These are phyloP conservation scores for Apogon hyalosoma DNA, from an alignment of 2,797 vertebrate species.

Conservation along the genomic window DNA sequence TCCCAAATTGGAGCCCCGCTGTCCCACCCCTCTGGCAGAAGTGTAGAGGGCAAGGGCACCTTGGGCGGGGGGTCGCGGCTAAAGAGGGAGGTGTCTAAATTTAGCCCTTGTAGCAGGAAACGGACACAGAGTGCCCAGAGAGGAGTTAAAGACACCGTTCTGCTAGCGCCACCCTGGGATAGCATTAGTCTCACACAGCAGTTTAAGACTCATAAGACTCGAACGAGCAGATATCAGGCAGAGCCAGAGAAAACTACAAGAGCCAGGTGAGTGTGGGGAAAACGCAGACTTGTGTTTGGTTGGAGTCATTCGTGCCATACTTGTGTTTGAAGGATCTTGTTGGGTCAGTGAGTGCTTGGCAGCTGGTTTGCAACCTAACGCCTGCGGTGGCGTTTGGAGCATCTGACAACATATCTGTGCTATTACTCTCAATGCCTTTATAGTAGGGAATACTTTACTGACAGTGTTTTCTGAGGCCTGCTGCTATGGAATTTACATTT, in stretches of 20 bases:
- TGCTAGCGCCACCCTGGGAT: constrained; percentile 71
- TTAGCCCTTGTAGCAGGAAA: constrained; percentile 66
- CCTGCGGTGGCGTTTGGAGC: constrained; percentile 49
- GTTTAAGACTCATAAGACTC: constrained; percentile 33
- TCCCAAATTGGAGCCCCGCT: constrained; percentile 36
- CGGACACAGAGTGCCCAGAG: constrained; percentile 37
- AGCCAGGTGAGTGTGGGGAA: constrained; percentile 66
- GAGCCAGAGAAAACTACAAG: constrained; percentile 43
- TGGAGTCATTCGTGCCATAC: constrained; percentile 20
- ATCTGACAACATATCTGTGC: constrained; percentile 50
- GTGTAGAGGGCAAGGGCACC: constrained; percentile 68
- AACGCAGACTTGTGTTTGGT: constrained; percentile 3
- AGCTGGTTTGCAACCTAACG: constrained; percentile 75
- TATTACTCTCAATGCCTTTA: constrained; percentile 41
- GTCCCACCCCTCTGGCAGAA: constrained; percentile 42
- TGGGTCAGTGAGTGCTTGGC: constrained; percentile 54
- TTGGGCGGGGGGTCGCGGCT: constrained; percentile 43
- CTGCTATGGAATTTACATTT: constrained; percentile 7
- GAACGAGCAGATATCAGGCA: constrained; percentile 3
- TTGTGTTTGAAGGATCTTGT: constrained; percentile 41
- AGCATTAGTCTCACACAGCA: constrained; percentile 28
- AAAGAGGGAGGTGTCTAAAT: constrained; percentile 66
- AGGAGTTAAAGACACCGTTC: constrained; percentile 46
- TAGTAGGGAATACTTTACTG: constrained; percentile 25
- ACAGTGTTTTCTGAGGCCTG: constrained; percentile 9